phyloP scores from a whole-genome alignment of 2,888 invertebrate species.

The Drosophila incognita region DNA sequence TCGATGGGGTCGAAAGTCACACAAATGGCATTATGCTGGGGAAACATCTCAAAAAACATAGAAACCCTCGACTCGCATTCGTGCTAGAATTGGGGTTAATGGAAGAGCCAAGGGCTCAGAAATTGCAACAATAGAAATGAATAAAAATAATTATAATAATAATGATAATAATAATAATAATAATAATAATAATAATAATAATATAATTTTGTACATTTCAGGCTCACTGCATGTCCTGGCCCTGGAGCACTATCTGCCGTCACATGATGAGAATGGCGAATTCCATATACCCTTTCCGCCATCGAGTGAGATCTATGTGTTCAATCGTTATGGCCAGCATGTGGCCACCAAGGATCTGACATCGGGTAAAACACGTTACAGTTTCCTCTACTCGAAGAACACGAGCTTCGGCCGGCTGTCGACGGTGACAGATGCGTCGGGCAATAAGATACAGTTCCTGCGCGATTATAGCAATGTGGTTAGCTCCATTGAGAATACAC shows the following conservation, averaged over 20 bases:
- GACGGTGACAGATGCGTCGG: conserved; percentile 96
- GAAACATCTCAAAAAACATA: not conserved
- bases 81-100: not conserved
- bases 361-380: conserved; percentile 97
- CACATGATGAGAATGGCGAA: conserved; percentile 94
- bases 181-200: not conserved
- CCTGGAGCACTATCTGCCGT: conserved; percentile 93
- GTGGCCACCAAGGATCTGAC: conserved; percentile 96
- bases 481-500: conserved; percentile 96
- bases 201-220: conserved; percentile 70
- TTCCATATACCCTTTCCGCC: conserved; percentile 97
- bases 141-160: not conserved
- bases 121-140: not conserved
- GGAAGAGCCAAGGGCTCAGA: not conserved
- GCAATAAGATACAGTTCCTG: conserved; percentile 95
- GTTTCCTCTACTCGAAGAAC: conserved; percentile 98
- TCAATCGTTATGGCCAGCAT: conserved; percentile 98
- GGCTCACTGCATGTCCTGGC: conserved; percentile 93
- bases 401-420: conserved; percentile 97
- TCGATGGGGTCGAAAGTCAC: not conserved
- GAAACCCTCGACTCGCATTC: not conserved
- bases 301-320: conserved; percentile 96
- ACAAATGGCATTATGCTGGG: not conserved
- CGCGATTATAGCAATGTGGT: conserved; percentile 96
- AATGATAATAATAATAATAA: not conserved